Conservation (phyloP, 2,888 invertebrate genomes). For the Anthoptus insignis region DNA sequence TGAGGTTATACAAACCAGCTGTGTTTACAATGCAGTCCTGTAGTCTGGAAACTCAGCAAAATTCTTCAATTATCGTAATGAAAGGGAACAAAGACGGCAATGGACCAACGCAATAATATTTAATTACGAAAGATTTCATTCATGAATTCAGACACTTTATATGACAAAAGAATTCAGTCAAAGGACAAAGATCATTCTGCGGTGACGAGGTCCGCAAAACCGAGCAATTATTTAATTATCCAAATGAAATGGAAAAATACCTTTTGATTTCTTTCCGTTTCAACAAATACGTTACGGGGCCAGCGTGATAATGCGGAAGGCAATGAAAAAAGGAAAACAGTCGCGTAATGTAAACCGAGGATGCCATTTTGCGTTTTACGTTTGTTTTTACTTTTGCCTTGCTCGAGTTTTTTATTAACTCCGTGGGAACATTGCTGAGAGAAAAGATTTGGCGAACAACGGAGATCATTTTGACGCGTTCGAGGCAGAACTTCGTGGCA, state of each 20-base stretch:
- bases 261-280: conserved; percentile 26
- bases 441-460: conserved; percentile 1
- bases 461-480: not conserved
- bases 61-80: too few relatives aligned
- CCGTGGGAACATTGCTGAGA: conserved; percentile 17
- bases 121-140: too few relatives aligned
- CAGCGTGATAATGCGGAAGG: conserved; percentile 44
- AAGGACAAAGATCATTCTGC: not conserved
- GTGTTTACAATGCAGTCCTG: too few relatives aligned
- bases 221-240: conserved; percentile 17
- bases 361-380: conserved; percentile 45
- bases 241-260: conserved; percentile 5
- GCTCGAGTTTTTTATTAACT: conserved; percentile 33
- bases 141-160: not conserved
- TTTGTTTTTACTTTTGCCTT: conserved; percentile 44
- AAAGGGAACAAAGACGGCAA: too few relatives aligned
- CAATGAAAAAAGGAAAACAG: conserved; percentile 42
- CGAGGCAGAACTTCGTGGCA: not conserved
- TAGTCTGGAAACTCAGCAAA: too few relatives aligned
- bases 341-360: conserved; percentile 42
- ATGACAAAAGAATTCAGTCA: not conserved
- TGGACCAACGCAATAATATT: too few relatives aligned
- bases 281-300: conserved; percentile 34
- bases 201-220: not conserved
- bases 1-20: too few relatives aligned